These are phyloP conservation scores for Tenodera sinensis DNA, from an alignment of 2,888 invertebrate genomes.

Conservation along the genomic window DNA sequence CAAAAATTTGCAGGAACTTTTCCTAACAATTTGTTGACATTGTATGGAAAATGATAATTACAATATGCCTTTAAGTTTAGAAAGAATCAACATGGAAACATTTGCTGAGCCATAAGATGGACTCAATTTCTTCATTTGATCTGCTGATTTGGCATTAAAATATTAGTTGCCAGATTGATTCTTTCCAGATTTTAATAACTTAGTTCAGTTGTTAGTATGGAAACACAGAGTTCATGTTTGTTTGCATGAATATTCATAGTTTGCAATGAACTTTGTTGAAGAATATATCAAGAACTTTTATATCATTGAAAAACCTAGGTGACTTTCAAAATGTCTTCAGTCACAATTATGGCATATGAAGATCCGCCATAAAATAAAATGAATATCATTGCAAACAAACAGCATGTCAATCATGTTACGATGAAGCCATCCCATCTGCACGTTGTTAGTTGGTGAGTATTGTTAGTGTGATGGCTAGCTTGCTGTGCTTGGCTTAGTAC, in stretches of 20 bases:
- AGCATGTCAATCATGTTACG: conserved; percentile 11
- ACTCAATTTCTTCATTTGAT: neutral
- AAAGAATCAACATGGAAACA: conserved; percentile 30
- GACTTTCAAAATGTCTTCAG: neutral
- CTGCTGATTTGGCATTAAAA: neutral
- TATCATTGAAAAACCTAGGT: neutral
- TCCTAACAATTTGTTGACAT: neutral
- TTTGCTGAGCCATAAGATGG: neutral
- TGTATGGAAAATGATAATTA: neutral
- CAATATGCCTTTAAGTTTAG: conserved; percentile 5
- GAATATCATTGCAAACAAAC: conserved; percentile 19
- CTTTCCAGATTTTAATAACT: neutral
- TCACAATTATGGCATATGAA: neutral
- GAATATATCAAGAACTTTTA: neutral
- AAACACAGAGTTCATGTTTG: conserved; percentile 8
- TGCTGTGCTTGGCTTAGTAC: neutral
- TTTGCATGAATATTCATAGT: conserved; percentile 15
- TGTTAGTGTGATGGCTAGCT: conserved; percentile 30
- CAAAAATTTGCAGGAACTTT: neutral
- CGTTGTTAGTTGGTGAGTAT: conserved; percentile 21
- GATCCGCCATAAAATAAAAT: neutral
- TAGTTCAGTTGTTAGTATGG: neutral
- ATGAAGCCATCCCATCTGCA: conserved; percentile 23
- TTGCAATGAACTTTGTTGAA: neutral
- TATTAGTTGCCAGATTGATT: neutral